These are phyloP conservation scores for Gracilinanus agilis DNA, from an alignment of 2,113 vertebrate species.

Conservation along the genomic window DNA sequence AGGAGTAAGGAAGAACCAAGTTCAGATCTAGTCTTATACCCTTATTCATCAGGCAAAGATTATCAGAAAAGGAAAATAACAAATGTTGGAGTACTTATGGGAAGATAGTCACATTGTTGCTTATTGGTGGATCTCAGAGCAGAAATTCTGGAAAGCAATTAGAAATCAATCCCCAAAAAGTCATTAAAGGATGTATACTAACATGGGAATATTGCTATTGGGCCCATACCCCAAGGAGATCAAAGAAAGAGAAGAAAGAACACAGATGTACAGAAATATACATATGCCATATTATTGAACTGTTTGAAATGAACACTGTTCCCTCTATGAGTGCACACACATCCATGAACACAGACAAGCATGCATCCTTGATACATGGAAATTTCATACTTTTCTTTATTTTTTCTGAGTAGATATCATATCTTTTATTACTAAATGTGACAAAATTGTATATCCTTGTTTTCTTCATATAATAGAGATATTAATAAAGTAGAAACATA, in stretches of 20 bases:
- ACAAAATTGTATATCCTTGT: conserved; percentile 18
- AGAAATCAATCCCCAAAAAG: background rate
- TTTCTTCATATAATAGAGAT: conserved; percentile 61
- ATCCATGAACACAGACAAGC: background rate
- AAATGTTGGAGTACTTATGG: background rate
- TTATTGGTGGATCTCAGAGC: background rate
- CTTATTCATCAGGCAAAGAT: background rate
- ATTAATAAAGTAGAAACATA: background rate
- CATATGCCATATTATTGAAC: background rate
- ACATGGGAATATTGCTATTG: background rate
- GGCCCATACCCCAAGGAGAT: too few relatives aligned
- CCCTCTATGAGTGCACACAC: background rate
- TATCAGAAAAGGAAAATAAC: background rate
- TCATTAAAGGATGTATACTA: background rate
- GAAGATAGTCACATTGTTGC: background rate
- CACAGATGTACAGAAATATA: background rate
- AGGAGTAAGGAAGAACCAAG: background rate
- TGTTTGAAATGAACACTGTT: background rate
- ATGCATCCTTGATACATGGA: background rate
- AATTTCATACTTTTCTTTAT: background rate
- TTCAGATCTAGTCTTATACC: background rate
- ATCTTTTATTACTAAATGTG: conserved; percentile 64
- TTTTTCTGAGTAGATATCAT: conserved; percentile 24
- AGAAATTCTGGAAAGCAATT: background rate
- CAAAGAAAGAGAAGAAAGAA: background rate